Evolutionary conservation across 37 sponge, comb jelly and placozoan species (phyloP), one percentile per base, ranked within the genome.

Genomic region (Ianthella basta): DNA sequence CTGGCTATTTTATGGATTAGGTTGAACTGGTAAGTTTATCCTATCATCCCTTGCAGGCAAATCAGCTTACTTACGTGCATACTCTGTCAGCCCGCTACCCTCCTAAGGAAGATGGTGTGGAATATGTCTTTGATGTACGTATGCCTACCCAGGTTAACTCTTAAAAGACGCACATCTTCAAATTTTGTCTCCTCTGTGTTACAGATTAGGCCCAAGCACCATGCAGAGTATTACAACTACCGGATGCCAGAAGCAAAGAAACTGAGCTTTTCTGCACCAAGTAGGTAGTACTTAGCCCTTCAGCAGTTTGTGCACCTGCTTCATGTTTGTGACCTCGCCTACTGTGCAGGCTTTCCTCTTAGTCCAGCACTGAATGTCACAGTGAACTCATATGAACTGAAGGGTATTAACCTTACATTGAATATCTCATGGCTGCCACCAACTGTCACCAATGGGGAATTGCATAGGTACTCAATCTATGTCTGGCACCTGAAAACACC

Each of bases 291-390:
- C n/a, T n/a, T n/a, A n/a, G n/a, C n/a, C n/a, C n/a, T n/a, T n/a
- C n/a, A n/a, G n/a, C n/a, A n/a, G n/a, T n/a, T n/a, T n/a, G n/a
- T n/a, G n/a, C n/a, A n/a, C n/a, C n/a, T n/a, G n/a, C n/a, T n/a
- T n/a, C n/a, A n/a, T n/a, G n/a, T n/a, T 44, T 44, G 3, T 44
- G 8, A 44, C 50, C 50, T 44, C 50, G 6, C 50, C 8, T 44
- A 8, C 50, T 44, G 8, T 8, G 8, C 21, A 75, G 78, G 78
- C 38, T 75, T 40, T 75, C 41, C 54, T 40, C 78, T 53, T n/a
- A 75, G 54, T 19, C 78, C 78, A 75, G 78, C 25, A 39, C 50
- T 14, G 2, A 75, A 75, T 75, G 78, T 75, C 25, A 75, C 78
- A n/a, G 53, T 75, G 53, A 44, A 20, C 6, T 18, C 16, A 15